phyloP scores from a whole-genome alignment of 2,113 vertebrate species.

The Petaurus breviceps region DNA sequence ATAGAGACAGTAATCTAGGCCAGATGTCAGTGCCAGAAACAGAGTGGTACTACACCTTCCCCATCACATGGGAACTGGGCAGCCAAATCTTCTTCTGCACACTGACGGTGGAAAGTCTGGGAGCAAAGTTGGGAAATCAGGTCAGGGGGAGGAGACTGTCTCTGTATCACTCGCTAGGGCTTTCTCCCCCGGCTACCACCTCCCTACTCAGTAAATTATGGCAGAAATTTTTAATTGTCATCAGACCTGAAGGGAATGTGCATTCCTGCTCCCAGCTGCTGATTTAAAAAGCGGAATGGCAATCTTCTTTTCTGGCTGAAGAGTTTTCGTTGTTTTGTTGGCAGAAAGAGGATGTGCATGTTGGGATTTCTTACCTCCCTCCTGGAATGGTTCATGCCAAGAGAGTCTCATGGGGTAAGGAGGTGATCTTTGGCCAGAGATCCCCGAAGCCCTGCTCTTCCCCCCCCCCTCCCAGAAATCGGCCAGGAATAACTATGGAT shows the following conservation, averaged over 20 bases:
- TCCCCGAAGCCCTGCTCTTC: background rate
- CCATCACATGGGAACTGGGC: background rate
- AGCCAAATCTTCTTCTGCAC: background rate
- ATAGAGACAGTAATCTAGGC: background rate
- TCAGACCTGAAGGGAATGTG: background rate
- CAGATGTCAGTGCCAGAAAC: background rate
- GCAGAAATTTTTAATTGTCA: background rate
- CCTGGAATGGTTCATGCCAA: background rate
- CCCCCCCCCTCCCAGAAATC: background rate
- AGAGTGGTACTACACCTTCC: background rate
- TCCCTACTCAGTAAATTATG: background rate
- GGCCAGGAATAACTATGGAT: background rate
- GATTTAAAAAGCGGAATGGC: background rate
- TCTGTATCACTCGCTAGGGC: background rate
- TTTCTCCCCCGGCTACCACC: conserved; percentile 35
- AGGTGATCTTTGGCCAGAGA: background rate
- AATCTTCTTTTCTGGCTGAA: background rate
- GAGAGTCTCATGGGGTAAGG: background rate
- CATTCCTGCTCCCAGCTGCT: background rate
- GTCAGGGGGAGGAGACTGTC: conserved; percentile 21
- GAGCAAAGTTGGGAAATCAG: conserved; percentile 40
- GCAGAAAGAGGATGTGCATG: background rate
- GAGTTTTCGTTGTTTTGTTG: background rate
- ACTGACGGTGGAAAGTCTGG: background rate
- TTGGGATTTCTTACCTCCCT: background rate